Conservation (phyloP, 2,888 invertebrate genomes). For the Asteroscopus sphinx region DNA sequence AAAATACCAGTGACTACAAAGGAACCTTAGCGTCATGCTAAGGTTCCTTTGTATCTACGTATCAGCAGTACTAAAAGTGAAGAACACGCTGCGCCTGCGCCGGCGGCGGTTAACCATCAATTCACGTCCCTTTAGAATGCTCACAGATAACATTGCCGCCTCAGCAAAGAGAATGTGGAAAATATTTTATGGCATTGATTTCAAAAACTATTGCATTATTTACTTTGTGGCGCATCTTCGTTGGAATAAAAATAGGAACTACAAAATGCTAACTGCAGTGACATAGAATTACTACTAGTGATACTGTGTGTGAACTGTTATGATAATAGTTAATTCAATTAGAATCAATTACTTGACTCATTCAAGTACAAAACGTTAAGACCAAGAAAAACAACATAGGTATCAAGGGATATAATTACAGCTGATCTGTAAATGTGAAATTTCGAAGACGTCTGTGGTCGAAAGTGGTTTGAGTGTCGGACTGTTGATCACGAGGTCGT, state of each 20-base stretch:
- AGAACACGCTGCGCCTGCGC: slow-evolving; percentile 3
- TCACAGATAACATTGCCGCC: slow-evolving; percentile 21
- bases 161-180: slow-evolving; percentile 17
- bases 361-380: too few species aligned
- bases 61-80: neutral
- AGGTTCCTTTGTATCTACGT: neutral
- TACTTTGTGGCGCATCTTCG: neutral
- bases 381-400: too few species aligned
- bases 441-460: too few species aligned
- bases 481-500: too few species aligned
- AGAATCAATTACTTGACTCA: too few species aligned
- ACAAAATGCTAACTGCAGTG: neutral
- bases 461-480: too few species aligned
- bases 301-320: too few species aligned
- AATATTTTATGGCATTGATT: slow-evolving; percentile 21
- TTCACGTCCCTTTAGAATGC: slow-evolving; percentile 44
- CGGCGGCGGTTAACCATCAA: slow-evolving; percentile 22
- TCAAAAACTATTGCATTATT: too few species aligned
- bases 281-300: neutral
- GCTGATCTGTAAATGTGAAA: too few species aligned
- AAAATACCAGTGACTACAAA: neutral
- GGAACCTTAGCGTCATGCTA: too few species aligned
- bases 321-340: too few species aligned
- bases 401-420: too few species aligned
- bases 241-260: neutral